Conservation (phyloP, 1,140 invertebrate genomes). For the Nomia melanderi region DNA sequence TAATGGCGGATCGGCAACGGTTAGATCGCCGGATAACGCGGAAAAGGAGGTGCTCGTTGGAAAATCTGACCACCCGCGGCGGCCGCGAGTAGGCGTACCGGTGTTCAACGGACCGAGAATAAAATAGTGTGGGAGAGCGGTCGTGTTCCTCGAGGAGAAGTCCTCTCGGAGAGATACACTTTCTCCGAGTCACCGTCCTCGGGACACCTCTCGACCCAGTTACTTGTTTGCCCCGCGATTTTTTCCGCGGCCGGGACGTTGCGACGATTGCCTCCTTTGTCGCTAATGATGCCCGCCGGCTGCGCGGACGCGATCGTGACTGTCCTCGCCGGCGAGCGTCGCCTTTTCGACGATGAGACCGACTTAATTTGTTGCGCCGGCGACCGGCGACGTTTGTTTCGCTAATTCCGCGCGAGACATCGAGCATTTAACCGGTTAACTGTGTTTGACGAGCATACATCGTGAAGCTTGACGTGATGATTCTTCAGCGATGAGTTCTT, state of each 20-base stretch:
- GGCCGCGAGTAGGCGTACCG: constrained; percentile 65
- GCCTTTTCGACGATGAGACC: no score
- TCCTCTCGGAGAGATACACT: constrained; percentile 64
- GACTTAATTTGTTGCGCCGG: no score
- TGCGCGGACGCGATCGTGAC: background rate
- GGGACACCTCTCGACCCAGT: constrained; percentile 74
- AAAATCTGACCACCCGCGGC: constrained; percentile 63
- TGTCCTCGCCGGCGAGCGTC: no score
- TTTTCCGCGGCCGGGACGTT: background rate
- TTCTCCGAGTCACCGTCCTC: constrained; percentile 72
- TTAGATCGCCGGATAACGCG: constrained; percentile 17
- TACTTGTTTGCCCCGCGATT: constrained; percentile 48
- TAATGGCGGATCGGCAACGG: background rate
- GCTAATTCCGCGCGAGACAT: no score
- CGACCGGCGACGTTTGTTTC: no score
- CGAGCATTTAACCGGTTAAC: no score
- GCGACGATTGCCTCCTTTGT: background rate
- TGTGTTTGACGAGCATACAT: no score
- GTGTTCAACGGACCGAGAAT: constrained; percentile 59
- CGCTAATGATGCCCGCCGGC: background rate
- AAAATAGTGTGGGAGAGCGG: constrained; percentile 75
- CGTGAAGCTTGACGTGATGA: no score
- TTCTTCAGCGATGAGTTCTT: no score
- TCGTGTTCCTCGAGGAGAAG: constrained; percentile 6
- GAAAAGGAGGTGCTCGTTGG: constrained; percentile 43